Evolutionary conservation across 2,113 vertebrate genomes (phyloP), one percentile per base, ranked within the genome.

Genomic region (Fulmarus glacialis): DNA sequence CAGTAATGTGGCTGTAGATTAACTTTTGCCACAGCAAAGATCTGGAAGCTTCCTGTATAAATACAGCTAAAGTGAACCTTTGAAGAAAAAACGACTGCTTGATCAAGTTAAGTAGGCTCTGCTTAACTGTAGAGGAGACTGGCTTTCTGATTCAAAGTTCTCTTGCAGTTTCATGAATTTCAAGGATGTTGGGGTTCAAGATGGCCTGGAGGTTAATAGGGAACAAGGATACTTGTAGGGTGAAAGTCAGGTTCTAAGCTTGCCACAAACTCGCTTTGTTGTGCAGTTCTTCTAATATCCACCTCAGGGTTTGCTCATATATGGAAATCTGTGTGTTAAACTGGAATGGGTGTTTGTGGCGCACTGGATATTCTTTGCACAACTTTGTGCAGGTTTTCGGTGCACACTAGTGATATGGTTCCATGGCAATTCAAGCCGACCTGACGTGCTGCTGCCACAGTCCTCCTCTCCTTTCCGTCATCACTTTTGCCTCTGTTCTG

Each of bases 21-120:
- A 94, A 87, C 73, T 91, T 93, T 56, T 2, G 6, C 77, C 83
- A 43, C 81, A 84, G 93, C 83, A 82, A 48, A 91, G 87, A 80
- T 96, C 70, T 93, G 82, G 82, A 96, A 86, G 71, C 67, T 97
- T 95, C 87, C 93, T 94, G 71, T 72, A 52, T 94, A 66, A 72
- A 85, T 72, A 60, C 30, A 73, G 72, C 56, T 68, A 29, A 52
- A 89, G 84, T 40, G 60, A 91, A 48, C 77, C 79, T 85, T 84
- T 94, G 87, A 95, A 89, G 94, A 56, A 56, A 60, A 74, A 43
- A 50, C 2, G 22, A 36, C 78, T 96, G 56, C 77, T 86, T 79
- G 81, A 30, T 91, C 18, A 2, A 91, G 48, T 82, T 74, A 60
- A 90, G 71, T 40, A 47, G 55, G 58, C 38, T 80, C 50, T 86